phyloP scores from a whole-genome alignment of 2,113 vertebrate species.

The Carlito syrichta region DNA sequence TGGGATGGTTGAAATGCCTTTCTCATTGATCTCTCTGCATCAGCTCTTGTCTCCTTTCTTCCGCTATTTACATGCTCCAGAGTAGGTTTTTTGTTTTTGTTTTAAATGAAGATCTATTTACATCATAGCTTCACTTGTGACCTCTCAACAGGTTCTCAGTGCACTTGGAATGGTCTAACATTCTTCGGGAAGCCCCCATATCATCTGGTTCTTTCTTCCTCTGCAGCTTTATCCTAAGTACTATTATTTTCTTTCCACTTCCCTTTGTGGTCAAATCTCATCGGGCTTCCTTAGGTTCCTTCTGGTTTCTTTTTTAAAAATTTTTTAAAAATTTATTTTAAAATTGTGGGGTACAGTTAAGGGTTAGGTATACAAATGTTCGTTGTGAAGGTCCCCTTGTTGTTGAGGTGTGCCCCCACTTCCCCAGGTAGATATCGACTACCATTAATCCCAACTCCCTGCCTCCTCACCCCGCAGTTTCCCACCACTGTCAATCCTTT shows the following conservation, averaged over 20 bases:
- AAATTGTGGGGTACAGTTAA: no score
- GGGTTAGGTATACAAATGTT: no score
- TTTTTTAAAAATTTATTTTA: no score
- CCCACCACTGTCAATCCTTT: no score
- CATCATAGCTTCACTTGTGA: background rate
- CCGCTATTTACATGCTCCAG: background rate
- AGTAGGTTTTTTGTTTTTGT: background rate
- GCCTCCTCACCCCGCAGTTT: no score
- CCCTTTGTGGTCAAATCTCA: background rate
- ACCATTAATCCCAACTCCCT: no score
- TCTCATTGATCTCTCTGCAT: background rate
- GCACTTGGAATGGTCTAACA: background rate
- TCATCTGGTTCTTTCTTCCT: background rate
- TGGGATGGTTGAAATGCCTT: background rate
- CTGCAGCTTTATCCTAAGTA: background rate
- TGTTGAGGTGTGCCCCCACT: no score
- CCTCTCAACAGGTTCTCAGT: background rate
- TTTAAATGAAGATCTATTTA: background rate
- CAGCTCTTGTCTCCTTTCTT: background rate
- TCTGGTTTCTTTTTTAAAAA: no score
- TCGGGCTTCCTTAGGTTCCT: background rate
- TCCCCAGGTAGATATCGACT: no score
- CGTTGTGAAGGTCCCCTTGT: no score
- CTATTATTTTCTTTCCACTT: background rate
- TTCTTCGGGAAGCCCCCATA: background rate